Evolutionary conservation across 2,888 invertebrate species (phyloP).

Genomic region (Pterobdella sp.): DNA sequence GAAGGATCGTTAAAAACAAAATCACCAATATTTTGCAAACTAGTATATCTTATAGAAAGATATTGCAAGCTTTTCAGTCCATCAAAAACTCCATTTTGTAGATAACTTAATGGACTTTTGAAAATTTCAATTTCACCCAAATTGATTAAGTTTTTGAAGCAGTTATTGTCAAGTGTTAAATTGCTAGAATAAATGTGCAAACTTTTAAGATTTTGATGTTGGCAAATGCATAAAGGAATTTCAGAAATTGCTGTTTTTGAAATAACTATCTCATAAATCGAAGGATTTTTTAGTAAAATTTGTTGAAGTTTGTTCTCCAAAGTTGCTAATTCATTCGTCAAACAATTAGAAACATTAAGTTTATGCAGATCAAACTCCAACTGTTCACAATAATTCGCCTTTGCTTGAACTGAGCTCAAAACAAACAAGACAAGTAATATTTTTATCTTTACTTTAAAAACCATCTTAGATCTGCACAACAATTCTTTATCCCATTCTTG

Average conservation of each 20-base stretch:
- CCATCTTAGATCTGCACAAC: too few species aligned
- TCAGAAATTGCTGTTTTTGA: not conserved
- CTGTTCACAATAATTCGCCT: not conserved
- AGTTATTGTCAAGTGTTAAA: not conserved
- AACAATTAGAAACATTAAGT: not conserved
- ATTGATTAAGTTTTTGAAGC: conserved; percentile 1
- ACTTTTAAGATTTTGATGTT: not conserved
- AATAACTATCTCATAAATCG: not conserved
- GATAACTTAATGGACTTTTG: not conserved
- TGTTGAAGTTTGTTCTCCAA: not conserved
- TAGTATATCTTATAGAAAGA: not conserved
- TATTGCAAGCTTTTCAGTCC: not conserved
- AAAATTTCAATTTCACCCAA: not conserved
- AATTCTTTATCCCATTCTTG: too few species aligned
- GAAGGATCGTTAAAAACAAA: conserved; percentile 19
- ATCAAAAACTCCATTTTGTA: conserved; percentile 25
- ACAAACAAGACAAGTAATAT: not conserved
- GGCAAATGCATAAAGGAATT: conserved; percentile 8
- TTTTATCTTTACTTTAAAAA: too few species aligned
- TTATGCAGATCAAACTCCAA: too few species aligned
- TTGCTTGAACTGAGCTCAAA: not conserved
- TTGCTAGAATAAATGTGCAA: not conserved
- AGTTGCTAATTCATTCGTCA: not conserved
- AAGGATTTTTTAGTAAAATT: not conserved
- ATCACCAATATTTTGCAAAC: conserved; percentile 3